Evolutionary conservation across 2,797 vertebrate species (phyloP).

Genomic region (Phylloscopus collybita): DNA sequence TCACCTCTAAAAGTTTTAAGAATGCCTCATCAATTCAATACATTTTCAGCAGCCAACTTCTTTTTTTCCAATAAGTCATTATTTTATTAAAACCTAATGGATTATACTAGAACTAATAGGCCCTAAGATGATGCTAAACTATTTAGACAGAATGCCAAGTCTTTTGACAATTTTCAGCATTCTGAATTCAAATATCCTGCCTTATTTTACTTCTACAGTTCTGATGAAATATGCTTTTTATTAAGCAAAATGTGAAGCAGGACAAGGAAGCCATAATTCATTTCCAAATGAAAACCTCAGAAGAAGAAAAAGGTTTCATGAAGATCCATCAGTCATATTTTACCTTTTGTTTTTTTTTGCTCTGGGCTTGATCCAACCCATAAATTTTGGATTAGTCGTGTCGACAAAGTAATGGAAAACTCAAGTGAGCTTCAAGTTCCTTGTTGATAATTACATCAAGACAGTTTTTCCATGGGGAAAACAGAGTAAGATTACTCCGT

Average conservation of each 20-base stretch:
- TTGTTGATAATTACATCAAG: constrained; percentile 53
- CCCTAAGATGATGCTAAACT: constrained; percentile 32
- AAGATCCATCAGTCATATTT: constrained; percentile 44
- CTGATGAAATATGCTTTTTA: constrained; percentile 56
- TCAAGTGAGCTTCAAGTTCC: constrained; percentile 31
- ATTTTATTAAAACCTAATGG: constrained; percentile 41
- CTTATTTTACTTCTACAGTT: constrained; percentile 23
- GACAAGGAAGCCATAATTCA: constrained; percentile 29
- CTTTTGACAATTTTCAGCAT: constrained; percentile 44
- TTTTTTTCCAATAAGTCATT: constrained; percentile 8
- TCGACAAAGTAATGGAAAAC: constrained; percentile 62
- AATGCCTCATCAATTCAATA: constrained; percentile 21
- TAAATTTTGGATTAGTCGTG: constrained; percentile 41
- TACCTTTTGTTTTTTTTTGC: constrained; percentile 50
- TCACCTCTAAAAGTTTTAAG: neutral
- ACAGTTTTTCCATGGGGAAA: constrained; percentile 42
- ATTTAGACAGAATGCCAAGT: constrained; percentile 45
- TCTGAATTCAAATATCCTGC: constrained; percentile 40
- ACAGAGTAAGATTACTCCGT: neutral
- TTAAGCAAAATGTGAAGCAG: constrained; percentile 53
- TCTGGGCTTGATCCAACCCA: constrained; percentile 41
- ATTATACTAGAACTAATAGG: constrained; percentile 17
- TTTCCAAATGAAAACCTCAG: constrained; percentile 52
- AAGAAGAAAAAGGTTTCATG: constrained; percentile 14
- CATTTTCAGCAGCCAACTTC: neutral